Evolutionary conservation across 2,113 vertebrate genomes (phyloP).

Genomic region (Corvus moneduloides): DNA sequence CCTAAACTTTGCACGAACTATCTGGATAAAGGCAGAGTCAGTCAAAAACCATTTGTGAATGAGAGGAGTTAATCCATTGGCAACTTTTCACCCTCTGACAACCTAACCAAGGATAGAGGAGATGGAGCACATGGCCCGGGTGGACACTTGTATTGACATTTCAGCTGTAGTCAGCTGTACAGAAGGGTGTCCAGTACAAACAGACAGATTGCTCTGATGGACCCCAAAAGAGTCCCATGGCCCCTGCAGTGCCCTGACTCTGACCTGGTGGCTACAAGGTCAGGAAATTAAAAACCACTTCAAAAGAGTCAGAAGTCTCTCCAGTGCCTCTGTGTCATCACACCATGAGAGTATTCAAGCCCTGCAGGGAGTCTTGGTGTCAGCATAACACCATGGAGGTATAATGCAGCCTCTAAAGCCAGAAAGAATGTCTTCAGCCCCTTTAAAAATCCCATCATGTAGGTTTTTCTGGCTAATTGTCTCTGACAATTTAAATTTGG

Average conservation of each 20-base stretch:
- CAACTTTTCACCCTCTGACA: background rate
- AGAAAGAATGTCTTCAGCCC: background rate
- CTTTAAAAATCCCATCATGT: background rate
- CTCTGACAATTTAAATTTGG: background rate
- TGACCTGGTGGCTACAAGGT: background rate
- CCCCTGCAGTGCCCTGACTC: background rate
- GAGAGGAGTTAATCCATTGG: fast-evolving
- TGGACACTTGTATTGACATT: background rate
- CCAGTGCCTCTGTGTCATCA: background rate
- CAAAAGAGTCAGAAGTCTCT: background rate
- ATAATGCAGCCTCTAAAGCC: background rate
- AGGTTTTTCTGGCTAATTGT: background rate
- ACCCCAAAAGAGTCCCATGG: background rate
- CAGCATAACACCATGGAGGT: background rate
- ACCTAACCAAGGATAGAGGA: background rate
- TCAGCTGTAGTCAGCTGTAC: background rate
- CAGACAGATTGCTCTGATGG: background rate
- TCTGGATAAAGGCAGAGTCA: background rate
- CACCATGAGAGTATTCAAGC: background rate
- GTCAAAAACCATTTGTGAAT: background rate
- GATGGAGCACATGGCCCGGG: fast-evolving
- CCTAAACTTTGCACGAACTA: background rate
- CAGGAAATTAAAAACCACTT: background rate
- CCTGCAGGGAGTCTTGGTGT: background rate
- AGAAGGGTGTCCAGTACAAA: background rate